Evolutionary conservation across 2,888 invertebrate genomes (phyloP).

Genomic region (Perdita meconis): DNA sequence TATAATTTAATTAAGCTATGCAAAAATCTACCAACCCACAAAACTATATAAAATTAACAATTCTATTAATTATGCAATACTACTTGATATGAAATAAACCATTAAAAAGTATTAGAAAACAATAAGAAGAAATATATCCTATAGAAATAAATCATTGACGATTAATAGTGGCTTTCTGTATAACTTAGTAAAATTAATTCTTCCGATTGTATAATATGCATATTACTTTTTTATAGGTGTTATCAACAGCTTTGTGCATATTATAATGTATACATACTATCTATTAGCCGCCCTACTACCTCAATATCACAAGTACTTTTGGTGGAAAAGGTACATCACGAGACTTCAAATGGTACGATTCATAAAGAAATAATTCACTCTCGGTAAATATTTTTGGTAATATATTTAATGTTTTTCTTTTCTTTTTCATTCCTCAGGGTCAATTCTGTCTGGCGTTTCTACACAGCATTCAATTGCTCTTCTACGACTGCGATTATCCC

Average conservation of each 20-base stretch:
- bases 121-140: too few relatives aligned
- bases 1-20: too few relatives aligned
- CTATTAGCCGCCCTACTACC: slow-evolving; percentile 95
- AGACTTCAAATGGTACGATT: slow-evolving; percentile 93
- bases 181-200: too few relatives aligned
- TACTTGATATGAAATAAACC: too few relatives aligned
- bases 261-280: slow-evolving; percentile 97
- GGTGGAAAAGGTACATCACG: slow-evolving; percentile 98
- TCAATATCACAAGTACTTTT: slow-evolving; percentile 93
- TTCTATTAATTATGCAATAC: too few relatives aligned
- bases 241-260: slow-evolving; percentile 97
- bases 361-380: not conserved
- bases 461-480: slow-evolving; percentile 93
- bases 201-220: too few relatives aligned
- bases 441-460: slow-evolving; percentile 95
- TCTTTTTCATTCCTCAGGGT: slow-evolving; percentile 87
- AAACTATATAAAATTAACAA: too few relatives aligned
- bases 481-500: slow-evolving; percentile 95
- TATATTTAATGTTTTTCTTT: not conserved
- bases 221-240: slow-evolving; percentile 85
- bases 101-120: too few relatives aligned
- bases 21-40: too few relatives aligned
- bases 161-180: too few relatives aligned
- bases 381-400: not conserved
- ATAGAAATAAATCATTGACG: too few relatives aligned